A percentile compares a stretch with the other conserved stretches of the same genome.
These are phyloP conservation scores for Rhipidura dahli DNA, from an alignment of 2,113 vertebrate genomes.

Conservation along the genomic window DNA sequence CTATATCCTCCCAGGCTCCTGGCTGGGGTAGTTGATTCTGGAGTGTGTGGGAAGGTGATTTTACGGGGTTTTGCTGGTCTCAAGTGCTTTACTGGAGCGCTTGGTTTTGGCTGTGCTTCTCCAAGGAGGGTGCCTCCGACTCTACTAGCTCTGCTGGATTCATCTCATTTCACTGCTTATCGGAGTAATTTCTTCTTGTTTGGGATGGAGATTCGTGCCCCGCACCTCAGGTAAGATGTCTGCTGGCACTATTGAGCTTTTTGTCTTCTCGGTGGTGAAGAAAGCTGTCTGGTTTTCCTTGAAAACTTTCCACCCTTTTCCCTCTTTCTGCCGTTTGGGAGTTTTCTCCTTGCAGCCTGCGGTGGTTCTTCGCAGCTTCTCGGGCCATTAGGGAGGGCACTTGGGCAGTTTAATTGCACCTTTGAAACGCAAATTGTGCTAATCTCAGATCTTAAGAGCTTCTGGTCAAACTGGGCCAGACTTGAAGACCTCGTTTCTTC, in stretches of 20 bases:
- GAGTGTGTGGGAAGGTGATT: accelerated
- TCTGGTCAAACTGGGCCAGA: background rate
- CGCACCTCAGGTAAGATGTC: background rate
- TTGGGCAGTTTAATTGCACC: background rate
- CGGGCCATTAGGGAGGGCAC: background rate
- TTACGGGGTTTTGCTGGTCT: accelerated
- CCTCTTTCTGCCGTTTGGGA: accelerated
- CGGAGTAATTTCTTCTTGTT: background rate
- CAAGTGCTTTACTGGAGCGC: background rate
- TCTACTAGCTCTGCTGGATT: background rate
- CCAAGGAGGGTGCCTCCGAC: accelerated
- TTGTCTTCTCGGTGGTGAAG: accelerated
- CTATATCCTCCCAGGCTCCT: background rate
- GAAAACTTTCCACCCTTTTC: background rate
- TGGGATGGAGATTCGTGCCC: background rate
- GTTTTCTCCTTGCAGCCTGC: background rate
- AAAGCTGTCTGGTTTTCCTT: background rate
- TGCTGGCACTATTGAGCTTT: background rate
- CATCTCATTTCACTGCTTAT: accelerated
- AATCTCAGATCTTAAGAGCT: background rate
- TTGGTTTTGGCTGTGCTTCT: background rate
- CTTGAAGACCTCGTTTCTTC: background rate
- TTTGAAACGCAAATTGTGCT: background rate
- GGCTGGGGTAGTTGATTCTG: accelerated
- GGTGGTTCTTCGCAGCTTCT: background rate